Evolutionary conservation across 2,797 vertebrate species (phyloP), one percentile per base, ranked within the genome.

Genomic region (Enteromius anoplus): DNA sequence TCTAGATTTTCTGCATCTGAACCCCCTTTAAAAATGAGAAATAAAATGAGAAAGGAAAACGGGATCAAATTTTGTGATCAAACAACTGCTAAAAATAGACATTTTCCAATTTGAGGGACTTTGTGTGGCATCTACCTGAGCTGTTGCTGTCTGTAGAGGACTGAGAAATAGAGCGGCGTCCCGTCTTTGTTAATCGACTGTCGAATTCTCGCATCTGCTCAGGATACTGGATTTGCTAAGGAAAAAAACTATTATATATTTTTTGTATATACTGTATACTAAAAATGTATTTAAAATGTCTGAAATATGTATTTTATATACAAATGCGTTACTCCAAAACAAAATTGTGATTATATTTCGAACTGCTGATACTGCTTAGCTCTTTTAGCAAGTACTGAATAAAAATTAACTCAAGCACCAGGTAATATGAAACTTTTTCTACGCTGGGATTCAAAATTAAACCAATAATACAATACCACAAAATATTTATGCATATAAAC

Each of bases 131-230:
- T 19, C 19, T 92, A 99, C 98, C 98, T 91, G 98, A 98, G 92
- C 97, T 98, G 91, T 97, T 98, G 93, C 97, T 98, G 90, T 99
- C 97, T 71, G 97, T 97, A 2, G 97, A 98, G 5, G 97, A 98
- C 90, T 97, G 97, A 6, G 97, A 99, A 92, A 98, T 97, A 85
- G 98, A 98, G 40, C 97, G 97, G 10, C 97, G 96, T 65, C 97
- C 97, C 0, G 98, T 98, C 94, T 98, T 98, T 23, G 95, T 97
- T 1, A 97, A 96, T 47, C 97, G 97, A 90, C 98, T 97, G 94
- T 96, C 98, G 91, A 99, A 99, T 87, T 99, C 97, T 87, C 96
- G 96, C 84, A 97, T 97, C 85, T 98, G 97, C 92, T 99, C 97
- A 4, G 97, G 97, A 89, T 97, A 98, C 87, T 99, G 97, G 93